Percentiles rank a stretch among this genome's conserved stretches.
phyloP scores from a whole-genome alignment of 2,888 invertebrate genomes.

The Agrochola macilenta region DNA sequence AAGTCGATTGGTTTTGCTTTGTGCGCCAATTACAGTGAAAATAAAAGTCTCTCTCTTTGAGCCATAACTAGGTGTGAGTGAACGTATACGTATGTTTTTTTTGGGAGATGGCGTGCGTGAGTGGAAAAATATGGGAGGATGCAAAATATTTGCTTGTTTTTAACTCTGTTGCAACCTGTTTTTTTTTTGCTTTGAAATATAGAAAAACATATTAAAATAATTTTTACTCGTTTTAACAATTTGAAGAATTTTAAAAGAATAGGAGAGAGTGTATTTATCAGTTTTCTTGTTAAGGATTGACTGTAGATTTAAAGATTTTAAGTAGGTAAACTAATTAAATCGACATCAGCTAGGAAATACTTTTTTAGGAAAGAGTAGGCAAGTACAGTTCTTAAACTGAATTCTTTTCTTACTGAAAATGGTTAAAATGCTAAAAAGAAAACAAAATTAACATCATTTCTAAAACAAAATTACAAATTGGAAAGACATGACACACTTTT shows the following conservation, averaged over 20 bases:
- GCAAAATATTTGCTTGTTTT: conserved; percentile 24
- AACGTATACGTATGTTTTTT: neutral
- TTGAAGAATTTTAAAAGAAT: neutral
- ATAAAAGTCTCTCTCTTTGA: conserved; percentile 47
- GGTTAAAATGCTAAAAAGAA: neutral
- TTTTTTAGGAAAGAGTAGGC: neutral
- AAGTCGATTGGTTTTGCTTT: conserved; percentile 66
- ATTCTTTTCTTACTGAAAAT: neutral
- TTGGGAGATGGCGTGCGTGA: conserved; percentile 8
- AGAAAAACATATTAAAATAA: neutral
- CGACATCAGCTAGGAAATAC: neutral
- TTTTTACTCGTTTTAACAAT: accelerated
- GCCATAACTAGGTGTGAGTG: conserved; percentile 21
- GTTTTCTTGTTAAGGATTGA: neutral
- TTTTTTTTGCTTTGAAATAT: neutral
- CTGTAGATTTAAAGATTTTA: neutral
- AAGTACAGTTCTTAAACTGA: neutral
- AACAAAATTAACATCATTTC: neutral
- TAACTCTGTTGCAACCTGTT: neutral
- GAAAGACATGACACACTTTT: conserved; percentile 8
- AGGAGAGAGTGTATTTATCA: neutral
- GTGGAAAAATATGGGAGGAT: conserved; percentile 1
- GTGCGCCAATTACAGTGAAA: conserved; percentile 69
- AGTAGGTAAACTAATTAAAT: neutral
- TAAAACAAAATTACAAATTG: conserved; percentile 28